Percentiles rank a stretch among this genome's conserved stretches.
phyloP scores from a whole-genome alignment of 2,113 vertebrate genomes.

The Ctenodactylus gundi region DNA sequence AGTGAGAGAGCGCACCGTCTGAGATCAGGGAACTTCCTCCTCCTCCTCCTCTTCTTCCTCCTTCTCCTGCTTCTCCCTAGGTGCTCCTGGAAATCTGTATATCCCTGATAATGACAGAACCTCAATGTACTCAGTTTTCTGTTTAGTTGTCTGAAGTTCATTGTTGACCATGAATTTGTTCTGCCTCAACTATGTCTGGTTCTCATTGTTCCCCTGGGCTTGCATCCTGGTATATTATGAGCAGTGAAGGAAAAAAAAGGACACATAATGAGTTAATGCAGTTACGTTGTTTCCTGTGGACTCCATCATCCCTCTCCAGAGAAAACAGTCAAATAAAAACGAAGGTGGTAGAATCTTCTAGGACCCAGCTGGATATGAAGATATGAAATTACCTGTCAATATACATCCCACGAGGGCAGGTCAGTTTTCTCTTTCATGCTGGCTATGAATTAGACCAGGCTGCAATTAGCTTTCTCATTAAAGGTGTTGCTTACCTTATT shows the following conservation, averaged over 20 bases:
- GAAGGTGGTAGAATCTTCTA: background rate
- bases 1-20: too few species aligned
- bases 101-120: background rate
- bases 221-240: background rate
- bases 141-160: background rate
- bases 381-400: background rate
- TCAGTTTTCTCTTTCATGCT: background rate
- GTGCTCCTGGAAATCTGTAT: background rate
- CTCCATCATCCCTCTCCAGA: background rate
- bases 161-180: background rate
- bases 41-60: too few species aligned
- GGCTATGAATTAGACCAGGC: conserved; percentile 23
- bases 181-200: background rate
- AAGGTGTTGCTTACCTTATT: conserved; percentile 22
- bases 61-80: too few species aligned
- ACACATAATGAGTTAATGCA: background rate
- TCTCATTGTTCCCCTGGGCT: background rate
- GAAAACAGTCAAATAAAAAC: background rate
- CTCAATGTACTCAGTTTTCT: background rate
- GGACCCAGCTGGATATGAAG: background rate
- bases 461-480: background rate
- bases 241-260: background rate
- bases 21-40: too few species aligned
- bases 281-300: background rate
- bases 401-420: background rate